Conservation (phyloP, 2,113 vertebrate species). For the Dendrocopos noguchii region DNA sequence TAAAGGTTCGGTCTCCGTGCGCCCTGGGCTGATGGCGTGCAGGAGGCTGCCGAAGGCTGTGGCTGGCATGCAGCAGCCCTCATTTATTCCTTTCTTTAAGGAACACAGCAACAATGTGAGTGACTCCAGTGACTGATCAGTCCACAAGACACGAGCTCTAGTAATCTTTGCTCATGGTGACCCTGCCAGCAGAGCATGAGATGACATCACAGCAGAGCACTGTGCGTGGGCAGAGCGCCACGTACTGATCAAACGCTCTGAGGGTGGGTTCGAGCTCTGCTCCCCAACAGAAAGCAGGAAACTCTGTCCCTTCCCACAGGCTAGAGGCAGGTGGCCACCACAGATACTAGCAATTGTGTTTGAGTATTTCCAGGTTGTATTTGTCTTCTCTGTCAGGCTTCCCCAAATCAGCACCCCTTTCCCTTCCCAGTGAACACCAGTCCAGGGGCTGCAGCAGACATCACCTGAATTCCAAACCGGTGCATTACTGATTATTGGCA, state of each 20-base stretch:
- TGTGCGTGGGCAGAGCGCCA: neutral
- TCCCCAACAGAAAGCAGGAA: neutral
- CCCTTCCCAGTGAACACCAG: neutral
- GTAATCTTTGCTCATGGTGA: neutral
- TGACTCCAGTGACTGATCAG: neutral
- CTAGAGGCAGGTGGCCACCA: neutral
- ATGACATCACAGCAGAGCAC: neutral
- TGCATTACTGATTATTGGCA: neutral
- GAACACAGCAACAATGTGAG: neutral
- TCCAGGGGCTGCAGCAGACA: accelerated
- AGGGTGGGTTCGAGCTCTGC: neutral
- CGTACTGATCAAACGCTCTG: neutral
- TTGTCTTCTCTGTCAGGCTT: neutral
- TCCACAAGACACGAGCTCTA: neutral
- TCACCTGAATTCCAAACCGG: neutral
- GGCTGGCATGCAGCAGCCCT: neutral
- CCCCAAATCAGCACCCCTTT: neutral
- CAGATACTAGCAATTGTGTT: neutral
- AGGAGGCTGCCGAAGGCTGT: neutral
- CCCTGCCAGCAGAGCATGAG: neutral
- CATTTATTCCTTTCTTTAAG: neutral
- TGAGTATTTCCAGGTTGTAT: neutral
- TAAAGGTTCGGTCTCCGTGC: neutral
- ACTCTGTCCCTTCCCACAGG: neutral
- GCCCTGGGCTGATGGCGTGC: neutral